These are phyloP conservation scores for Sorex fumeus DNA, from an alignment of 2,113 vertebrate species.

Conservation along the genomic window DNA sequence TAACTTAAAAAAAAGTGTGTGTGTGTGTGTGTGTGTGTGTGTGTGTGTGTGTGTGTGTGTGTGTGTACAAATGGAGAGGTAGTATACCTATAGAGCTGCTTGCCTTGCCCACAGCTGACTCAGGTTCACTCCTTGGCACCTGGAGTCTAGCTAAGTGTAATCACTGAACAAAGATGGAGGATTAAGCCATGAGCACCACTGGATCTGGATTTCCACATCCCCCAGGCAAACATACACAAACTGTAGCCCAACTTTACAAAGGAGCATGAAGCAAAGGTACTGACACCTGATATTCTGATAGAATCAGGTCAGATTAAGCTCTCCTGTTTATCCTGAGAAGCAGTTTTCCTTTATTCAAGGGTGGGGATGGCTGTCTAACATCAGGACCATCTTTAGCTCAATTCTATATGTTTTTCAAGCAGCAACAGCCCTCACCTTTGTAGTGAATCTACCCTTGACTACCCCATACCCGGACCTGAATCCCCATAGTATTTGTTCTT, in stretches of 20 bases:
- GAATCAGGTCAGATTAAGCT: background rate
- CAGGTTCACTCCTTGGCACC: too few relatives aligned
- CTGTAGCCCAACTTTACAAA: background rate
- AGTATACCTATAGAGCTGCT: too few relatives aligned
- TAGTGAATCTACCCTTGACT: background rate
- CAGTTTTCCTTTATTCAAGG: background rate
- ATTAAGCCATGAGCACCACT: too few relatives aligned
- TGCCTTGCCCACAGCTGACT: too few relatives aligned
- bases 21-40: too few relatives aligned
- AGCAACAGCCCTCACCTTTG: background rate
- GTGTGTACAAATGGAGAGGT: too few relatives aligned
- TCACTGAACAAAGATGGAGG: too few relatives aligned
- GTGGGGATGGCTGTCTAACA: background rate
- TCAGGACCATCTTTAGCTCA: background rate
- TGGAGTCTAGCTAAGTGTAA: too few relatives aligned
- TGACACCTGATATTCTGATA: background rate
- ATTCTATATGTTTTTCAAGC: background rate
- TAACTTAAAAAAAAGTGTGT: background rate
- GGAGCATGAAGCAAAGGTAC: background rate
- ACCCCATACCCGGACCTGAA: background rate
- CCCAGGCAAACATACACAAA: background rate
- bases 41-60: too few relatives aligned
- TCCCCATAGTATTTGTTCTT: background rate
- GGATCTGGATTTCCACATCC: too few relatives aligned
- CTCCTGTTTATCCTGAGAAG: constrained; percentile 4